Conservation (phyloP, 1,140 invertebrate species). For the Eupristina koningsbergeri region DNA sequence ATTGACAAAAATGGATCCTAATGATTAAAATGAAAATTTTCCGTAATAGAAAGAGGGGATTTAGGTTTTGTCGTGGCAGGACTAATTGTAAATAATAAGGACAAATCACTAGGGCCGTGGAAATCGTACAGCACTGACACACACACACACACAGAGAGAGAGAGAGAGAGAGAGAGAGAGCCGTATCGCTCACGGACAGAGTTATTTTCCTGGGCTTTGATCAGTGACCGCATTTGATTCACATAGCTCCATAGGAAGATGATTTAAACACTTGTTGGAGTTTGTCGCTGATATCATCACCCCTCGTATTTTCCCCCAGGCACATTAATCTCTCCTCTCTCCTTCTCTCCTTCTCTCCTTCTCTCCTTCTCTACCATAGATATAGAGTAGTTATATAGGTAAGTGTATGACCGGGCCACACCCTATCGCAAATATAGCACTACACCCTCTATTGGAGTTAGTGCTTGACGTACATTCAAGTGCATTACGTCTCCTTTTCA, state of each 20-base stretch:
- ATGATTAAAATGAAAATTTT: too few species aligned
- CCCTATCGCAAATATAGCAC: background rate
- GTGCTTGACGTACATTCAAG: background rate
- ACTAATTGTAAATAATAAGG: constrained; percentile 10
- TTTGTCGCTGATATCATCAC: constrained; percentile 16
- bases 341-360: too few species aligned
- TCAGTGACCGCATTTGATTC: background rate
- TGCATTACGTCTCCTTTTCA: background rate
- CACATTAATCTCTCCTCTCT: background rate
- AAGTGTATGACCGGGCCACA: background rate
- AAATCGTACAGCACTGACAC: too few species aligned
- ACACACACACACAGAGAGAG: background rate
- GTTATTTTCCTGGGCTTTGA: background rate
- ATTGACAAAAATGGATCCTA: too few species aligned
- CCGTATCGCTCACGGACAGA: too few species aligned
- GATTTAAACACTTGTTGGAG: constrained; percentile 46
- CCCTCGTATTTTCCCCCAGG: background rate
- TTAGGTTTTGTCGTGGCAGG: background rate
- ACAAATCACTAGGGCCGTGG: background rate
- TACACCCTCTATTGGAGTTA: too few species aligned
- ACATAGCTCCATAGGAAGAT: background rate
- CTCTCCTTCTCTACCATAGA: too few species aligned
- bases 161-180: too few species aligned
- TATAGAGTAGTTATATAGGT: too few species aligned
- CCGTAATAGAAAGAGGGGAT: too few species aligned